phyloP scores from a whole-genome alignment of 2,888 invertebrate species.

The Cryptus armator region DNA sequence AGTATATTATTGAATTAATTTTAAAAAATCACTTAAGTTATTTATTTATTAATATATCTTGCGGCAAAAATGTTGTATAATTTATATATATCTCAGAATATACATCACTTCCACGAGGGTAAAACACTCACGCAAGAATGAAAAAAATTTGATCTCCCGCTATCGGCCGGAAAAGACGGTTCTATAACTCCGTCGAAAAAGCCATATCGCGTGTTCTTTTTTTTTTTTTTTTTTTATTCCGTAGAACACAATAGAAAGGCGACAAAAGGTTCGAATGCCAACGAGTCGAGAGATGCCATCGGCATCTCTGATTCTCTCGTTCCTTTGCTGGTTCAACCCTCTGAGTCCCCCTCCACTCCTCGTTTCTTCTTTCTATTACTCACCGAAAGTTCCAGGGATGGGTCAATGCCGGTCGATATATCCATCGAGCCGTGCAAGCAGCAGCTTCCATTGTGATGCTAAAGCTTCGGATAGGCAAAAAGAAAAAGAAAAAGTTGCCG shows the following conservation, averaged over 20 bases:
- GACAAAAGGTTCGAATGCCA: slow-evolving; percentile 78
- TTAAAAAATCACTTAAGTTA: too few relatives aligned
- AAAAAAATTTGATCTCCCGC: neutral
- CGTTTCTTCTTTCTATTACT: slow-evolving; percentile 23
- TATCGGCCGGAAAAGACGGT: neutral
- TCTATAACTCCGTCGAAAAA: neutral
- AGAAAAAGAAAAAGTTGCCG: slow-evolving; percentile 21
- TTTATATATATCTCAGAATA: too few relatives aligned
- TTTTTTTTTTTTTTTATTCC: neutral
- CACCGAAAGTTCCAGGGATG: slow-evolving; percentile 56
- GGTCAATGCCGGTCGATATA: slow-evolving; percentile 75
- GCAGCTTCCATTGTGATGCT: slow-evolving; percentile 42
- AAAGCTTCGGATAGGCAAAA: neutral
- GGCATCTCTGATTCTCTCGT: slow-evolving; percentile 49
- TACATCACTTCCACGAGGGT: too few relatives aligned
- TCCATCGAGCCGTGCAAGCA: slow-evolving; percentile 55
- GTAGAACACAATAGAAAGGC: slow-evolving; percentile 5
- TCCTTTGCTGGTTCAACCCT: slow-evolving; percentile 54
- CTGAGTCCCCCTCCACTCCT: slow-evolving; percentile 34
- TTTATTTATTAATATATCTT: too few relatives aligned
- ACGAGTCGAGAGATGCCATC: slow-evolving; percentile 47
- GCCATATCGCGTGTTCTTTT: neutral
- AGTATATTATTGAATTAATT: too few relatives aligned
- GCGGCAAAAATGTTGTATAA: too few relatives aligned
- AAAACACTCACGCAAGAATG: too few relatives aligned